These are phyloP conservation scores for Acanthopagrus latus DNA, from an alignment of 2,797 vertebrate species.

Conservation along the genomic window DNA sequence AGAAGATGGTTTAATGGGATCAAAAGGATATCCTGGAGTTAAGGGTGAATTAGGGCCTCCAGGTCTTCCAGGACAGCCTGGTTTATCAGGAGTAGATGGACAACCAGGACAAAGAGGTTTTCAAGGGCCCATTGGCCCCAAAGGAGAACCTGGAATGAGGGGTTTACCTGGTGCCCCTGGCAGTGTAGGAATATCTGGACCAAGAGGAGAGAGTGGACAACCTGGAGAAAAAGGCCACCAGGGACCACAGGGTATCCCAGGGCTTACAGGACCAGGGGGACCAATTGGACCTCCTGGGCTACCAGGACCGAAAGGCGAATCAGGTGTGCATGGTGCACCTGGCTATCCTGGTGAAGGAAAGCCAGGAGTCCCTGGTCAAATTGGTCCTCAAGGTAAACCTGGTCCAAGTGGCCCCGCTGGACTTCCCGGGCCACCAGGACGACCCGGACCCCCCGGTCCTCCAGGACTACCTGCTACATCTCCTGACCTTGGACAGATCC, in stretches of 20 bases:
- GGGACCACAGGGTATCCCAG: slow-evolving; percentile 94
- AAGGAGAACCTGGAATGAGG: slow-evolving; percentile 90
- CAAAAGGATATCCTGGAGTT: slow-evolving; percentile 87
- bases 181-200: slow-evolving; percentile 86
- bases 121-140: slow-evolving; percentile 91
- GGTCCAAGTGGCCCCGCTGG: slow-evolving; percentile 91
- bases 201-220: slow-evolving; percentile 90
- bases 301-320: slow-evolving; percentile 92
- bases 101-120: slow-evolving; percentile 91
- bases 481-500: slow-evolving; percentile 88
- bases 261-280: slow-evolving; percentile 91
- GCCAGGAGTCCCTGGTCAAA: slow-evolving; percentile 87
- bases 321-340: slow-evolving; percentile 88
- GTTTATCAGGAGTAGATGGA: slow-evolving; percentile 91
- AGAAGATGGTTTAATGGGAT: slow-evolving; percentile 88
- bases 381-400: slow-evolving; percentile 91
- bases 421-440: slow-evolving; percentile 91
- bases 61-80: slow-evolving; percentile 92
- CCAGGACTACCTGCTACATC: slow-evolving; percentile 87
- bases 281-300: slow-evolving; percentile 94
- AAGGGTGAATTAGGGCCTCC: slow-evolving; percentile 91
- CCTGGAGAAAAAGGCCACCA: slow-evolving; percentile 90
- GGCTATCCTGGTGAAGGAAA: slow-evolving; percentile 93
- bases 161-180: slow-evolving; percentile 91
- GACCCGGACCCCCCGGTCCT: slow-evolving; percentile 92